Percentiles rank a stretch among this genome's conserved stretches.
These are phyloP conservation scores for Myiozetetes cayanensis DNA, from an alignment of 2,113 vertebrate genomes.

Conservation along the genomic window DNA sequence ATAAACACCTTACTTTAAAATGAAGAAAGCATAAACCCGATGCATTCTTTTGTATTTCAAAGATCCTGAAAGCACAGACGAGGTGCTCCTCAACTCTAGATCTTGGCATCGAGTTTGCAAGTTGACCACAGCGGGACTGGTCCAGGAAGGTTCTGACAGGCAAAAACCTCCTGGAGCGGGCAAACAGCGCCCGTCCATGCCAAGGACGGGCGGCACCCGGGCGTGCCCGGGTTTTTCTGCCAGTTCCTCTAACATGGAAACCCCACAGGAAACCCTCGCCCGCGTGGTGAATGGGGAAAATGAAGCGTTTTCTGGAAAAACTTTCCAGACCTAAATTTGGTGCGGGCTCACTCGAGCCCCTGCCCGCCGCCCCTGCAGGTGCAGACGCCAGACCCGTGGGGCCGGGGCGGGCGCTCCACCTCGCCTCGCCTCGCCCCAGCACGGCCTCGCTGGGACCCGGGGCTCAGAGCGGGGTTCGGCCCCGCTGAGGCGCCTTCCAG, in stretches of 20 bases:
- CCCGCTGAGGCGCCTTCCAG: background rate
- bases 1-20: background rate
- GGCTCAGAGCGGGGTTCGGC: background rate
- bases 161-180: background rate
- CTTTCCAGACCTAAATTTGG: background rate
- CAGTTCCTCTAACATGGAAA: background rate
- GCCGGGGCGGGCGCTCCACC: too few species aligned
- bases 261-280: background rate
- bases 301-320: background rate
- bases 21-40: fast-evolving
- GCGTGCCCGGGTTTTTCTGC: background rate
- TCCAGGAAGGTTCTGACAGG: background rate
- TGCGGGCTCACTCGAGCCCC: background rate
- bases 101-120: fast-evolving
- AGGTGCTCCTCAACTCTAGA: background rate
- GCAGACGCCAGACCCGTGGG: background rate
- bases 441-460: background rate
- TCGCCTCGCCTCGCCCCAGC: background rate
- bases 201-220: background rate
- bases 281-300: background rate
- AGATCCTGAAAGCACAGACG: fast-evolving
- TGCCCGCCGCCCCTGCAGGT: background rate
- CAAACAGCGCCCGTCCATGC: background rate
- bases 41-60: background rate
- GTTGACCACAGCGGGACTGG: background rate